Percentiles rank a stretch among this genome's conserved stretches.
Evolutionary conservation across 2,888 invertebrate species (phyloP).

Genomic region (Ectemnius continuus): DNA sequence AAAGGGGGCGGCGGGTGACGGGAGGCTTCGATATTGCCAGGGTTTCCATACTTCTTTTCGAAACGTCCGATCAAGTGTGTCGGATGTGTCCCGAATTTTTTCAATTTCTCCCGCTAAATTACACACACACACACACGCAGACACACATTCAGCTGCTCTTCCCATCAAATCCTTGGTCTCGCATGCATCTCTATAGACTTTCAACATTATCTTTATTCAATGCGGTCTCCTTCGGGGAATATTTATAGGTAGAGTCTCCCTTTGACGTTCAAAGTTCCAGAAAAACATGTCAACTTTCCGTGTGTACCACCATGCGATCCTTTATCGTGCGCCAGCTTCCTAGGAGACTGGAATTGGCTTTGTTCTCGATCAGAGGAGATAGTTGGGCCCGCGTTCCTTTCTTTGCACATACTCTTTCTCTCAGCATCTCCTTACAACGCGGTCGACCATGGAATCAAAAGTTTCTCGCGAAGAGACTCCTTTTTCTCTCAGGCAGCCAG

Average conservation of each 20-base stretch:
- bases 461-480: not conserved
- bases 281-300: no score
- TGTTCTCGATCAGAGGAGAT: not conserved
- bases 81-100: slow-evolving; percentile 13
- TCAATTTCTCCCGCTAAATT: slow-evolving; percentile 4
- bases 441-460: not conserved
- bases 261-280: no score
- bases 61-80: slow-evolving; percentile 29
- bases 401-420: not conserved
- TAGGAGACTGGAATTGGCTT: not conserved
- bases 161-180: not conserved
- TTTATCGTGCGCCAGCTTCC: no score
- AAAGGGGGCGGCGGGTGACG: slow-evolving; percentile 33
- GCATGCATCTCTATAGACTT: not conserved
- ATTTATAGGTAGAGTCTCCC: no score
- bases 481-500: not conserved
- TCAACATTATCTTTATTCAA: no score
- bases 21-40: slow-evolving; percentile 32
- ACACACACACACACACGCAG: no score
- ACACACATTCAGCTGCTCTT: slow-evolving; percentile 24
- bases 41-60: slow-evolving; percentile 24
- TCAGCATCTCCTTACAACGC: not conserved
- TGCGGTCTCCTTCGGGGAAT: no score
- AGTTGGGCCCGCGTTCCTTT: not conserved
- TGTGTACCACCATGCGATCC: no score